phyloP scores from a whole-genome alignment of 2,888 invertebrate genomes.

The Erynnis tages region DNA sequence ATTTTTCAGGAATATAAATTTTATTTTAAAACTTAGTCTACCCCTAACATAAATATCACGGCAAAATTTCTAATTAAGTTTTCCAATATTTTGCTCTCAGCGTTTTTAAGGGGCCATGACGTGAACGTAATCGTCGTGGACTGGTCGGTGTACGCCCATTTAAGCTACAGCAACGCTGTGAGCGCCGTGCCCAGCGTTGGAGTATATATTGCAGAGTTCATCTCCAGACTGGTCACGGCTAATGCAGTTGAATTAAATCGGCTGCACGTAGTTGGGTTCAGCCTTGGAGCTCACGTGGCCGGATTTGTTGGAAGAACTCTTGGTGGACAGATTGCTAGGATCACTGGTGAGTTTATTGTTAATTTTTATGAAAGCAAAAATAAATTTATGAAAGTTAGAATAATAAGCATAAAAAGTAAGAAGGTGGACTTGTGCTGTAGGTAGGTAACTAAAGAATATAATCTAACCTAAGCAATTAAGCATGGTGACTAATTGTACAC shows the following conservation, averaged over 20 bases:
- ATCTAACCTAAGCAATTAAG: too few relatives aligned
- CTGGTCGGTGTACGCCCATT: conserved; percentile 48
- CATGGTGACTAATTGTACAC: too few relatives aligned
- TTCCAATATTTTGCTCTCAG: conserved; percentile 36
- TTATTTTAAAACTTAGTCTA: too few relatives aligned
- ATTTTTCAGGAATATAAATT: too few relatives aligned
- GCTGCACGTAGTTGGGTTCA: conserved; percentile 56
- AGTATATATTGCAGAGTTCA: conserved; percentile 37
- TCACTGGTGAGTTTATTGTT: conserved; percentile 49
- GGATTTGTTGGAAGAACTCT: conserved; percentile 48
- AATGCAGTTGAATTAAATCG: conserved; percentile 29
- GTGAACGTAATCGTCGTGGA: conserved; percentile 54
- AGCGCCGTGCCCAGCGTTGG: conserved; percentile 45
- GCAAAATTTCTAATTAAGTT: conserved; percentile 1
- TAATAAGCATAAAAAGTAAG: too few relatives aligned
- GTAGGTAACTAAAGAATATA: too few relatives aligned
- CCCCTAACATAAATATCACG: not conserved
- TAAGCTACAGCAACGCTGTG: conserved; percentile 44
- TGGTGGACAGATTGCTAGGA: conserved; percentile 44
- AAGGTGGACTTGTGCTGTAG: too few relatives aligned
- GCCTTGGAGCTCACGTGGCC: conserved; percentile 57
- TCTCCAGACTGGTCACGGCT: conserved; percentile 33
- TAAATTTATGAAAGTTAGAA: too few relatives aligned
- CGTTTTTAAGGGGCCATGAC: conserved; percentile 37
- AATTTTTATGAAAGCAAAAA: too few relatives aligned